These are phyloP conservation scores for Melanotaenia parkinsoni DNA, from an alignment of 2,797 vertebrate genomes.

Conservation along the genomic window DNA sequence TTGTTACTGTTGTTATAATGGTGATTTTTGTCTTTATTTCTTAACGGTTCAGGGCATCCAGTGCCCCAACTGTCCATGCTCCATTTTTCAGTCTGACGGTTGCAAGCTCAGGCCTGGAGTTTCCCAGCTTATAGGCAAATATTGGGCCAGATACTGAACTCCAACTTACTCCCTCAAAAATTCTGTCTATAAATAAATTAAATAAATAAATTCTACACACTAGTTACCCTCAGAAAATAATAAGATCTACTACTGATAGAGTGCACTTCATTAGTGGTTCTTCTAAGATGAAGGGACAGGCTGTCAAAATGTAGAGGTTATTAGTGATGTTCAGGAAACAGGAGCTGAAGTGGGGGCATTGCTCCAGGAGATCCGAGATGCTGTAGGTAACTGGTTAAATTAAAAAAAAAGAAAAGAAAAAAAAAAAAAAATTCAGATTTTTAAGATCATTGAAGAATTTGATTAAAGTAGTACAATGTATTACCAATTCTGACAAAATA, in stretches of 20 bases:
- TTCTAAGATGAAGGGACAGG: slow-evolving; percentile 18
- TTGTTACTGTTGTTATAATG: not conserved
- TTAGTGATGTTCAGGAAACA: slow-evolving; percentile 71
- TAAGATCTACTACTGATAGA: slow-evolving; percentile 25
- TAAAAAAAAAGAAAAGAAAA: slow-evolving; percentile 1
- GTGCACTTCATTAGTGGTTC: slow-evolving; percentile 60
- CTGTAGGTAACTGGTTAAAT: slow-evolving; percentile 69
- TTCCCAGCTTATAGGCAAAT: too few relatives aligned
- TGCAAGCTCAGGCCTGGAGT: too few relatives aligned
- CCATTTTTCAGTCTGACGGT: not conserved
- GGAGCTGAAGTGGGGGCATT: slow-evolving; percentile 54
- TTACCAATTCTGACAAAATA: not conserved
- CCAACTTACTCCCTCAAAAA: too few relatives aligned
- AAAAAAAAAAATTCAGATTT: too few relatives aligned
- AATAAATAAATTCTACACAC: slow-evolving; percentile 25
- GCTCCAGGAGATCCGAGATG: slow-evolving; percentile 47
- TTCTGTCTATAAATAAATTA: too few relatives aligned
- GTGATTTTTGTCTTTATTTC: not conserved
- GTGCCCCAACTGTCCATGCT: not conserved
- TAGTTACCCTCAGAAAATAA: too few relatives aligned
- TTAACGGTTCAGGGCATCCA: not conserved
- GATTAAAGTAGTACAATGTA: not conserved
- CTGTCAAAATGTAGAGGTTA: slow-evolving; percentile 61
- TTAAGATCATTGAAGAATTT: too few relatives aligned
- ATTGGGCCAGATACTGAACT: too few relatives aligned